These are phyloP conservation scores for Nesoenas mayeri DNA, from an alignment of 2,113 vertebrate genomes.

Conservation along the genomic window DNA sequence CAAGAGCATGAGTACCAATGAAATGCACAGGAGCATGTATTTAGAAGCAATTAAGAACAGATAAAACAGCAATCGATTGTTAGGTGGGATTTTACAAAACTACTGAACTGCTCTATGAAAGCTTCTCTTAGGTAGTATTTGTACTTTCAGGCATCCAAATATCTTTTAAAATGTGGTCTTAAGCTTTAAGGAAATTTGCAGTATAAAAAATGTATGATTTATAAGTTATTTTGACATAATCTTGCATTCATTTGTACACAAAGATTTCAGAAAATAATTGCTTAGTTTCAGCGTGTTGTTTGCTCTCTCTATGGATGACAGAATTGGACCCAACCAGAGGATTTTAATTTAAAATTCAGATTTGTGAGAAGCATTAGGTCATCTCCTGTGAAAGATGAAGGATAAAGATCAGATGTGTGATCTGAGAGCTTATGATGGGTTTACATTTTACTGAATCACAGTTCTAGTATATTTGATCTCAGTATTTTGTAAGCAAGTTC, in stretches of 20 bases:
- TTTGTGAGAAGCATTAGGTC: neutral
- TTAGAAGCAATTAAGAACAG: neutral
- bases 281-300: neutral
- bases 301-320: neutral
- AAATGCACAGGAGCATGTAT: neutral
- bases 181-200: neutral
- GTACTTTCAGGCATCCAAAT: neutral
- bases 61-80: neutral
- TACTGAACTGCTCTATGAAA: neutral
- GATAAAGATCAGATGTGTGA: neutral
- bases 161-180: neutral
- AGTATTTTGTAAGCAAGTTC: neutral
- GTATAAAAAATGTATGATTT: neutral
- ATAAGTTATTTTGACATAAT: neutral
- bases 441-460: neutral
- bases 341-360: neutral
- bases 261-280: neutral
- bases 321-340: neutral
- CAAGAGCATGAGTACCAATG: neutral
- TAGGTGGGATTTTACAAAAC: neutral
- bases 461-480: neutral
- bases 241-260: neutral
- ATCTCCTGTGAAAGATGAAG: neutral
- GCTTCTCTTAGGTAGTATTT: neutral
- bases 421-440: neutral